phyloP scores from a whole-genome alignment of 1,140 invertebrate genomes.

The Solenopsis fugax region DNA sequence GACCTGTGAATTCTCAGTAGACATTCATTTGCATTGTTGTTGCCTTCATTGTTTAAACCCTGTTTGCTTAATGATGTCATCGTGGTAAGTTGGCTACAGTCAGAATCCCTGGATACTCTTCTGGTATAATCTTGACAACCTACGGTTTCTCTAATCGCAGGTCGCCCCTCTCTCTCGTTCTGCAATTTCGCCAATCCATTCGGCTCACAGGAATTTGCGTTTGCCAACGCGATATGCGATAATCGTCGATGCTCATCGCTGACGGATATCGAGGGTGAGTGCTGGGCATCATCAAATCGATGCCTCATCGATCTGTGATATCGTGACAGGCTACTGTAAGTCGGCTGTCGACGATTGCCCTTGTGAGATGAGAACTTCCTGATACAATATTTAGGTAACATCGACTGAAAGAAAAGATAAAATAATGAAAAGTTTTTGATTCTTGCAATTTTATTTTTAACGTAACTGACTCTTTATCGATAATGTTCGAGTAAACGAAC shows the following conservation, averaged over 20 bases:
- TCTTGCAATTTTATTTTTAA: not conserved
- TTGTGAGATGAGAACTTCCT: slow-evolving; percentile 75
- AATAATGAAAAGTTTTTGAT: not conserved
- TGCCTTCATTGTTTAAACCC: slow-evolving; percentile 75
- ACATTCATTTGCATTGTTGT: slow-evolving; percentile 75
- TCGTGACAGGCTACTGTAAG: slow-evolving; percentile 81
- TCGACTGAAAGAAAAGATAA: slow-evolving; percentile 78
- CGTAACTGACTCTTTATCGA: not conserved
- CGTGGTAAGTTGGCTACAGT: slow-evolving; percentile 83
- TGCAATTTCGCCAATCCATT: not conserved
- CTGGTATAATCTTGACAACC: slow-evolving; percentile 56
- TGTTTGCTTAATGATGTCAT: slow-evolving; percentile 82
- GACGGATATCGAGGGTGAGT: slow-evolving; percentile 78
- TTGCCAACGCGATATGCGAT: not conserved
- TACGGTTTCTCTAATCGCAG: not conserved
- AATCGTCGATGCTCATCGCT: slow-evolving; percentile 81
- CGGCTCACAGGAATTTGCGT: slow-evolving; percentile 29
- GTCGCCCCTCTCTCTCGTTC: not conserved
- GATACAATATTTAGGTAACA: slow-evolving; percentile 84
- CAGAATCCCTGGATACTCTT: slow-evolving; percentile 75
- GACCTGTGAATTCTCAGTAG: slow-evolving; percentile 62
- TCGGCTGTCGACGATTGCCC: slow-evolving; percentile 71
- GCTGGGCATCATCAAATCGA: slow-evolving; percentile 57
- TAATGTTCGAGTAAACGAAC: not conserved
- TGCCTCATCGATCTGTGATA: slow-evolving; percentile 74